A percentile compares a stretch with the other conserved stretches of the same genome.
Conservation (phyloP, 2,888 invertebrate species). For the Cylindroiulus punctatus region DNA sequence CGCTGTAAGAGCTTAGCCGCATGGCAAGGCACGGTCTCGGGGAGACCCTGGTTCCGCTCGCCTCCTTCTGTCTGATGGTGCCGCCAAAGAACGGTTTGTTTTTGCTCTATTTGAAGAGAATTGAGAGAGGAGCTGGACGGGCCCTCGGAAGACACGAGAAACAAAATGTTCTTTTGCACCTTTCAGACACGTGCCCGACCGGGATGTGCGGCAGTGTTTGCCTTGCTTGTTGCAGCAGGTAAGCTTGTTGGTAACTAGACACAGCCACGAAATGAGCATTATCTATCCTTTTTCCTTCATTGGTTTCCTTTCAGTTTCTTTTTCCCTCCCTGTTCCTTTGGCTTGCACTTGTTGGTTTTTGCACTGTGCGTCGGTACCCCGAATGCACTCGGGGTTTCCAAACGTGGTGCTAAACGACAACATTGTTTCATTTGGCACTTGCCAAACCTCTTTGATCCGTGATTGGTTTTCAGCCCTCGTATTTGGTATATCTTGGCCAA, state of each 20-base stretch:
- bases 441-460: not conserved
- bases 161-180: slow-evolving; percentile 45
- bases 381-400: no score
- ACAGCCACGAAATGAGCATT: not conserved
- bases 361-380: no score
- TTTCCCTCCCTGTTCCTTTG: not conserved
- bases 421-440: not conserved
- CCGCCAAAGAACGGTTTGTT: slow-evolving; percentile 51
- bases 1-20: slow-evolving; percentile 31
- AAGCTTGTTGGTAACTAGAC: not conserved
- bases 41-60: not conserved
- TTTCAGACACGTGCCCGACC: slow-evolving; percentile 47
- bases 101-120: slow-evolving; percentile 23
- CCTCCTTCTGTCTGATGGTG: slow-evolving; percentile 24
- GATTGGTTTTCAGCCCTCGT: not conserved
- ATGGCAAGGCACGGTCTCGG: not conserved
- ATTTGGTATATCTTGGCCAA: not conserved
- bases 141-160: slow-evolving; percentile 26
- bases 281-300: not conserved
- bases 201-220: slow-evolving; percentile 35
- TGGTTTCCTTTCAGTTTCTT: not conserved
- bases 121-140: not conserved
- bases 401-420: no score
- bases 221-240: slow-evolving; percentile 44
- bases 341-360: not conserved